Evolutionary conservation across 1,140 invertebrate genomes (phyloP).

Genomic region (Listronotus bonariensis): DNA sequence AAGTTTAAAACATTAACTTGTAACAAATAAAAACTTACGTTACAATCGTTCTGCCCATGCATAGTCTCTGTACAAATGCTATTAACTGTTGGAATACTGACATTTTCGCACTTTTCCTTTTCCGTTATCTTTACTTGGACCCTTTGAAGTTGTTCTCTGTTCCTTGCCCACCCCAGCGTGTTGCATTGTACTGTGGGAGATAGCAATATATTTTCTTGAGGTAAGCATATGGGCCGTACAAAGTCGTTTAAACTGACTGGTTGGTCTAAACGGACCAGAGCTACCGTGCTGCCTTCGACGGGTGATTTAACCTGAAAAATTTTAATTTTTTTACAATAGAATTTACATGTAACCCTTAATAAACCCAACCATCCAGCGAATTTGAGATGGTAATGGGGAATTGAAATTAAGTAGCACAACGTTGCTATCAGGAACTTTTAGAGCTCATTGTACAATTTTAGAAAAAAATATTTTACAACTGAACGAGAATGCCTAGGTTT

Average conservation of each 20-base stretch:
- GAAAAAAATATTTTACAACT: no score
- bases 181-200: slow-evolving; percentile 64
- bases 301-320: slow-evolving; percentile 67
- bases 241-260: slow-evolving; percentile 79
- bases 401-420: no score
- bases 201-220: slow-evolving; percentile 54
- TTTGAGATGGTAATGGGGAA: no score
- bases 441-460: no score
- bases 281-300: slow-evolving; percentile 83
- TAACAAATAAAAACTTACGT: slow-evolving; percentile 62
- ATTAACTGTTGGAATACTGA: slow-evolving; percentile 80
- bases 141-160: slow-evolving; percentile 76
- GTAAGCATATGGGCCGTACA: slow-evolving; percentile 80
- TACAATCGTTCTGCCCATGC: slow-evolving; percentile 78
- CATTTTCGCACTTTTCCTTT: slow-evolving; percentile 81
- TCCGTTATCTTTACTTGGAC: slow-evolving; percentile 72
- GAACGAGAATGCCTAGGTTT: no score
- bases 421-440: no score
- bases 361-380: no score
- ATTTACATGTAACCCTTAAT: no score
- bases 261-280: slow-evolving; percentile 78
- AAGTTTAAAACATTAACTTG: no score
- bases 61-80: slow-evolving; percentile 81
- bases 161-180: slow-evolving; percentile 81
- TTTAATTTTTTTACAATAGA: background rate